A percentile compares a stretch with the other conserved stretches of the same genome.
phyloP scores from a whole-genome alignment of 1,140 invertebrate genomes.

The Stegodyphus mimosarum region DNA sequence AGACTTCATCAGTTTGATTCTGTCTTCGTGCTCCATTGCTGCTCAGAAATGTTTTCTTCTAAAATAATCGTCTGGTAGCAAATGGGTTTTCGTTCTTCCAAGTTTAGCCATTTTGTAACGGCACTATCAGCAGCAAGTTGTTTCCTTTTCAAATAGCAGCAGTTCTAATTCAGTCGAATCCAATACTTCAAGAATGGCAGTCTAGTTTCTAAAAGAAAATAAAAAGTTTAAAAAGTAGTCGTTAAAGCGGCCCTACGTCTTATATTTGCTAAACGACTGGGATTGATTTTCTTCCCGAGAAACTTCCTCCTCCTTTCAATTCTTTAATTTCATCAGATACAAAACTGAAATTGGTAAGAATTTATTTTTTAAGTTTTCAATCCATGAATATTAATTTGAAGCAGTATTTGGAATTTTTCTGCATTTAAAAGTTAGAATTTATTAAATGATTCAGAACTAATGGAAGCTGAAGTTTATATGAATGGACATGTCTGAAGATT shows the following conservation, averaged over 20 bases:
- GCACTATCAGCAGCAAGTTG: background rate
- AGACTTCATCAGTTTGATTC: conserved; percentile 41
- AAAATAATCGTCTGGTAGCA: conserved; percentile 30
- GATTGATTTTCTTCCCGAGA: background rate
- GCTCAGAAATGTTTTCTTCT: conserved; percentile 31
- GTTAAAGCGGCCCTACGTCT: background rate
- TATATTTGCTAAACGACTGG: conserved; percentile 38
- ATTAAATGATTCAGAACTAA: too few species aligned
- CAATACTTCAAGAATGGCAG: background rate
- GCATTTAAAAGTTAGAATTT: too few species aligned
- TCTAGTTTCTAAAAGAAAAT: conserved; percentile 23
- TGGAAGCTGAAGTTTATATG: too few species aligned
- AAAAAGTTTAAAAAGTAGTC: conserved; percentile 15
- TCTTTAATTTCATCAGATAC: conserved; percentile 22
- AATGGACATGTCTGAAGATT: too few species aligned
- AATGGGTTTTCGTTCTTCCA: conserved; percentile 26
- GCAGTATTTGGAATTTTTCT: too few species aligned
- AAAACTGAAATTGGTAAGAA: conserved; percentile 12
- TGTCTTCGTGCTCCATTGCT: conserved; percentile 32
- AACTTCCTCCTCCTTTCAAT: background rate
- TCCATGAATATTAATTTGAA: too few species aligned
- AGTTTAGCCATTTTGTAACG: background rate
- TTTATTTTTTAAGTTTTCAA: too few species aligned
- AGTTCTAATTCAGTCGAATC: conserved; percentile 34
- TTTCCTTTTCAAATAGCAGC: conserved; percentile 38